phyloP scores from a whole-genome alignment of 2,888 invertebrate species.

The Rhogogaster chlorosoma region DNA sequence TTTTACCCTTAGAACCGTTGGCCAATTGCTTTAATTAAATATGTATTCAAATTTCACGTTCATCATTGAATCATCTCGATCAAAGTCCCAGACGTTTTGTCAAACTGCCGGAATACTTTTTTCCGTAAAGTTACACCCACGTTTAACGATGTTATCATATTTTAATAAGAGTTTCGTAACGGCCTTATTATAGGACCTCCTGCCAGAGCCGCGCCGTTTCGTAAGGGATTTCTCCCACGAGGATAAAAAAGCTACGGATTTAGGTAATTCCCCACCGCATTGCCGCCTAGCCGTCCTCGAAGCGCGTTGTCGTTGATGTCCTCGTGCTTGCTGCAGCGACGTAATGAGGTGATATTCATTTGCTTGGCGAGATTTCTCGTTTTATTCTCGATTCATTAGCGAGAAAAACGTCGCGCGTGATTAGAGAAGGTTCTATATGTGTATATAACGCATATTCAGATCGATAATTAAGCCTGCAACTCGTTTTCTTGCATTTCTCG shows the following conservation, averaged over 20 bases:
- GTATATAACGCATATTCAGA: not conserved
- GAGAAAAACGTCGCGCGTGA: not conserved
- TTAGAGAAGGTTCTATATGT: not conserved
- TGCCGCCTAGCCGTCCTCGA: slow-evolving; percentile 1
- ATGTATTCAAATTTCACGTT: not conserved
- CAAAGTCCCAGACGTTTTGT: not conserved
- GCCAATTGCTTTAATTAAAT: slow-evolving; percentile 4
- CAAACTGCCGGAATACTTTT: not conserved
- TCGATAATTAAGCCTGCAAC: not conserved
- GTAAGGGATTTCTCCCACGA: slow-evolving; percentile 59
- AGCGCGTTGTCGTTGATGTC: not conserved
- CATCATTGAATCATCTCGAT: not conserved
- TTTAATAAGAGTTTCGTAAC: slow-evolving; percentile 46
- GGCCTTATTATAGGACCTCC: slow-evolving; percentile 30
- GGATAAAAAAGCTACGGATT: slow-evolving; percentile 29
- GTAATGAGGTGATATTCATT: not conserved
- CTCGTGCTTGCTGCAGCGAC: slow-evolving; percentile 2
- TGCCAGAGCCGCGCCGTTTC: slow-evolving; percentile 55
- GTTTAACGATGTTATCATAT: slow-evolving; percentile 19
- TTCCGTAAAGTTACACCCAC: not conserved
- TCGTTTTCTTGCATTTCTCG: slow-evolving; percentile 11
- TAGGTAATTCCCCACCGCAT: slow-evolving; percentile 32
- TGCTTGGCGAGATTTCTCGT: not conserved
- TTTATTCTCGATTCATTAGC: not conserved
- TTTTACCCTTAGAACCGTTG: not conserved